Percentiles rank a stretch among this genome's conserved stretches.
phyloP scores from a whole-genome alignment of 2,888 invertebrate genomes.

The Aromia moschata region DNA sequence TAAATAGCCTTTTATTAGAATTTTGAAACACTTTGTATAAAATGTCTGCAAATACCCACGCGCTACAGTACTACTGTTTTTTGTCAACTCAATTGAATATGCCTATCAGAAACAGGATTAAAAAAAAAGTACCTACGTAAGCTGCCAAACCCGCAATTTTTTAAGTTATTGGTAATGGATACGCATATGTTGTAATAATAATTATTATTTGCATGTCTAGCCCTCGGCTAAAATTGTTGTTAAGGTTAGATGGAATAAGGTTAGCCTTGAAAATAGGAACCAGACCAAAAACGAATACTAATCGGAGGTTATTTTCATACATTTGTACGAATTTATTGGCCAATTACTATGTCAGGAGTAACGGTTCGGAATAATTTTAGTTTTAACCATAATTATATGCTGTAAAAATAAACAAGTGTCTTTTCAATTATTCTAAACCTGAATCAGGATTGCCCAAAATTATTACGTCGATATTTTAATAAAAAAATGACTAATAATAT shows the following conservation, averaged over 20 bases:
- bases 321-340: neutral
- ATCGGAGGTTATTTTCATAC: conserved; percentile 8
- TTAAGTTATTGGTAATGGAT: neutral
- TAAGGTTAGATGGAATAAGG: conserved; percentile 12
- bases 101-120: neutral
- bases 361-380: neutral
- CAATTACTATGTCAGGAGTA: neutral
- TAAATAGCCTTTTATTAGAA: too few relatives aligned
- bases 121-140: neutral
- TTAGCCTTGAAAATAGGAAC: conserved; percentile 15
- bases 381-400: too few relatives aligned
- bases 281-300: conserved; percentile 1
- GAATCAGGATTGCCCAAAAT: too few relatives aligned
- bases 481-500: neutral
- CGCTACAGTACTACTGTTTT: neutral
- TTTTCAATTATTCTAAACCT: too few relatives aligned
- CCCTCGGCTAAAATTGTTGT: neutral
- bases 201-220: neutral
- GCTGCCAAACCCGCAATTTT: conserved; percentile 4
- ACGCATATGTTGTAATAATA: neutral
- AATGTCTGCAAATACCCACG: neutral
- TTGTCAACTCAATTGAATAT: too few relatives aligned
- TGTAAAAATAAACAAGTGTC: too few relatives aligned
- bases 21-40: too few relatives aligned
- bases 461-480: neutral